Conservation (phyloP, 2,797 vertebrate species). For the Sebastes hubbsi region DNA sequence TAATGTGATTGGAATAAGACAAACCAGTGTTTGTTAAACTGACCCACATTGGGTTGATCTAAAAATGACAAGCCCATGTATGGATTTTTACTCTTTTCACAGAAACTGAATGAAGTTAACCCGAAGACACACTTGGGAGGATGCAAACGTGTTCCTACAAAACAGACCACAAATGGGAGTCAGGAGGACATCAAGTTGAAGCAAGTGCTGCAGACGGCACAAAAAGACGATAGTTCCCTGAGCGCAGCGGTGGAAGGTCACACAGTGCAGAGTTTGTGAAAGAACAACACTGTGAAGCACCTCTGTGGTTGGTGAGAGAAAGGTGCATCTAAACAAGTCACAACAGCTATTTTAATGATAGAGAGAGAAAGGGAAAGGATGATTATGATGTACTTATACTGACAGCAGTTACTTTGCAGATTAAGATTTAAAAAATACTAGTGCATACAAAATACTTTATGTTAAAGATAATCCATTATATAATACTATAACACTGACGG, state of each 20-base stretch:
- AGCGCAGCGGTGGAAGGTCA: neutral
- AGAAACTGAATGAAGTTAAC: neutral
- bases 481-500: neutral
- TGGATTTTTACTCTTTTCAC: neutral
- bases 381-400: neutral
- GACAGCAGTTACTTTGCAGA: neutral
- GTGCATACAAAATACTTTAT: neutral
- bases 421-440: neutral
- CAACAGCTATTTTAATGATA: neutral
- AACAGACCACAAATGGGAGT: conserved; percentile 20
- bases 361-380: neutral
- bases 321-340: neutral
- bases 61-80: neutral
- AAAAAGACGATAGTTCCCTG: neutral
- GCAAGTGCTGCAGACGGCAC: neutral
- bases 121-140: neutral
- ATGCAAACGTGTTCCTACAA: conserved; percentile 25
- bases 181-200: conserved; percentile 13
- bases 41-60: neutral
- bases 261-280: neutral
- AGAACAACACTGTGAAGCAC: neutral
- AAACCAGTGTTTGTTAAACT: neutral
- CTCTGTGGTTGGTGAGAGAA: neutral
- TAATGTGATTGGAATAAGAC: neutral
- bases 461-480: neutral